Percentiles rank a stretch among this genome's conserved stretches.
phyloP scores from a whole-genome alignment of 2,797 vertebrate genomes.

The Tauraco hartlaubi region DNA sequence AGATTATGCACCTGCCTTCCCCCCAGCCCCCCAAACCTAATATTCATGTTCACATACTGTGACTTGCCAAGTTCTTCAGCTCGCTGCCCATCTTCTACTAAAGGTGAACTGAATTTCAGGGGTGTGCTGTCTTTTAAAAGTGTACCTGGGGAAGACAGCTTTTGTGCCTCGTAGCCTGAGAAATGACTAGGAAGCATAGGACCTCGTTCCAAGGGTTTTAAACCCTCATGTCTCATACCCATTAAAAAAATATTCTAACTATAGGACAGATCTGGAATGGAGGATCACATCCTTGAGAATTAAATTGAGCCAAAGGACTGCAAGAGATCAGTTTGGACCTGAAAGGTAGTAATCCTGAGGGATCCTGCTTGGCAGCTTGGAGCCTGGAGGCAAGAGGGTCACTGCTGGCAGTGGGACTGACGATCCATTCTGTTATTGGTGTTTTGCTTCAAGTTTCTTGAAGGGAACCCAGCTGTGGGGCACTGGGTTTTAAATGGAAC shows the following conservation, averaged over 20 bases:
- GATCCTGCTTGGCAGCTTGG: background rate
- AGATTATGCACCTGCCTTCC: background rate
- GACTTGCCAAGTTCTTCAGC: background rate
- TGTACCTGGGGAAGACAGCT: background rate
- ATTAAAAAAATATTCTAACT: background rate
- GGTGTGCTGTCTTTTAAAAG: rapidly evolving
- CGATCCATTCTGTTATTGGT: background rate
- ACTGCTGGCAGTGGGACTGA: background rate
- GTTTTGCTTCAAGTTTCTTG: background rate
- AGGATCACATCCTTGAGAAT: background rate
- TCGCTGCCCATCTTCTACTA: background rate
- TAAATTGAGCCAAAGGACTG: background rate
- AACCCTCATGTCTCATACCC: background rate
- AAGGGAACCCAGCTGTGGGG: background rate
- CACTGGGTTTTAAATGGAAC: background rate
- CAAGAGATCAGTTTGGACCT: background rate
- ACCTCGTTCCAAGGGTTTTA: background rate
- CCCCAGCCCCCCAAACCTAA: rapidly evolving
- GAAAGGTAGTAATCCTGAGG: background rate
- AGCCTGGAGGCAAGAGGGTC: background rate
- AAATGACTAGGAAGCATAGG: background rate
- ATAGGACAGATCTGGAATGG: background rate
- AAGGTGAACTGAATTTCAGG: background rate
- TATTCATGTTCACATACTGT: background rate
- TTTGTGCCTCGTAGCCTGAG: background rate